These are phyloP conservation scores for Mesocentrotus franciscanus DNA, from an alignment of 53 echinoderm and acorn worm genomes.

Conservation along the genomic window DNA sequence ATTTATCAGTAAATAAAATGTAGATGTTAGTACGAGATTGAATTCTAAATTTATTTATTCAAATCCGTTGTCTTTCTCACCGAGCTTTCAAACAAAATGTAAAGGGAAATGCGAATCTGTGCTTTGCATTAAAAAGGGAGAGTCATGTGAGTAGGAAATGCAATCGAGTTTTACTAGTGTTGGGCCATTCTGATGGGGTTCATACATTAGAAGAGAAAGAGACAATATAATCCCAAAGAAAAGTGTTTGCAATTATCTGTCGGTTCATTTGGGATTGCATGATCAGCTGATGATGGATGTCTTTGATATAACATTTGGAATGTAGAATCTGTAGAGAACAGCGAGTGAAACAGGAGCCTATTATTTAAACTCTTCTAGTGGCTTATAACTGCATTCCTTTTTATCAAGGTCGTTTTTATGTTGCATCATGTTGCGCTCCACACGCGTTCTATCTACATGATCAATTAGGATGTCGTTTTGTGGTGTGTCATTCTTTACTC, in stretches of 20 bases:
- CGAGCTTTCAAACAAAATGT: no score
- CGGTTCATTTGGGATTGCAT: background rate
- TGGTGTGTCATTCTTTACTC: background rate
- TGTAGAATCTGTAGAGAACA: background rate
- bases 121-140: background rate
- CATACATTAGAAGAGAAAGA: background rate
- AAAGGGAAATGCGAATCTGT: background rate
- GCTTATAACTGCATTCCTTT: no score
- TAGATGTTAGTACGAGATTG: background rate
- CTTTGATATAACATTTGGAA: background rate
- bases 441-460: background rate
- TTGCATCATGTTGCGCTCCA: background rate
- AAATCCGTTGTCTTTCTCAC: background rate
- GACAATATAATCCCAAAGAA: background rate
- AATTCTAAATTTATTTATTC: background rate
- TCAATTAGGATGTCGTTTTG: background rate
- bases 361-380: background rate
- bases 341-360: background rate
- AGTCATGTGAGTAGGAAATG: background rate
- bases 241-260: background rate
- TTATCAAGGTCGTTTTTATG: no score
- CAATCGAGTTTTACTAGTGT: background rate
- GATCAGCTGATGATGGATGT: background rate
- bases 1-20: background rate
- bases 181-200: background rate